A percentile compares a stretch with the other conserved stretches of the same genome.
These are phyloP conservation scores for Pangasius mekongensis DNA, from an alignment of 2,797 vertebrate genomes.

Conservation along the genomic window DNA sequence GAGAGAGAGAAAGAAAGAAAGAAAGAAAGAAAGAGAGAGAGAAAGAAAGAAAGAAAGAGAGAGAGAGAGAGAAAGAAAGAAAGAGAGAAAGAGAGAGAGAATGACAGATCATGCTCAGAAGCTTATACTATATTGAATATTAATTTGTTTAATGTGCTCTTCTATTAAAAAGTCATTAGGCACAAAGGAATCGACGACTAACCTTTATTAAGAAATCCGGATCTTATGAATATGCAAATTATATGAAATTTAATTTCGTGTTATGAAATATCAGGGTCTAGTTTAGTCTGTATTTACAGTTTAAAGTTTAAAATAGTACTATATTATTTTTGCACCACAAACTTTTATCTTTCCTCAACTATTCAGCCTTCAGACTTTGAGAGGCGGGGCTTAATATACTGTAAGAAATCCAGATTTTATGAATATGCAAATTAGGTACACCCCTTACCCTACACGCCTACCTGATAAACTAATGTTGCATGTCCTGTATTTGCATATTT, in stretches of 20 bases:
- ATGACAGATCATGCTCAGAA: neutral
- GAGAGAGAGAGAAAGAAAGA: neutral
- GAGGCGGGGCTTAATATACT: neutral
- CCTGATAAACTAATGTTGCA: neutral
- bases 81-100: neutral
- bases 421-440: neutral
- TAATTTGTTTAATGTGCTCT: neutral
- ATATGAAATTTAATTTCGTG: neutral
- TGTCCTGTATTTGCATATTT: neutral
- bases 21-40: neutral
- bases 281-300: neutral
- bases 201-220: neutral
- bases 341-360: neutral
- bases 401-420: neutral
- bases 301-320: neutral
- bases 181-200: neutral
- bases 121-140: neutral
- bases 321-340: neutral
- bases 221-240: neutral
- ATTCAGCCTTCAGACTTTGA: neutral
- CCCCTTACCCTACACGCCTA: neutral
- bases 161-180: neutral
- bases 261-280: neutral
- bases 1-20: neutral
- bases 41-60: neutral